Percentiles rank a stretch among this genome's conserved stretches.
These are phyloP conservation scores for Drosophila formosana DNA, from an alignment of 2,888 invertebrate genomes.

Conservation along the genomic window DNA sequence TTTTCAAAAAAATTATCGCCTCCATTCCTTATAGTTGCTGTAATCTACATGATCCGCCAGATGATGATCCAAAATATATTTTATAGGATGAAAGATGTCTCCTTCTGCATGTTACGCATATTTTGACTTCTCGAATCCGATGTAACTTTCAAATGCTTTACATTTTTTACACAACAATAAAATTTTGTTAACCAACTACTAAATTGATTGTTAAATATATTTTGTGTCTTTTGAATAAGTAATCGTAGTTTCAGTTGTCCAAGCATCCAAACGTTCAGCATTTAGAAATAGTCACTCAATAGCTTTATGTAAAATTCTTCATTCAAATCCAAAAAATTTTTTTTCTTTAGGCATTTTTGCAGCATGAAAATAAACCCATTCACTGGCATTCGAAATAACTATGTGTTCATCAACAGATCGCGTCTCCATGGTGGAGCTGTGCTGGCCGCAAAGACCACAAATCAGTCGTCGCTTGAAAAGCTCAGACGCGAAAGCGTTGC, in stretches of 20 bases:
- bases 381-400: constrained; percentile 1
- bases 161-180: too few species aligned
- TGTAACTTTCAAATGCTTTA: too few species aligned
- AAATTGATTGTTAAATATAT: too few species aligned
- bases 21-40: too few species aligned
- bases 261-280: constrained; percentile 16
- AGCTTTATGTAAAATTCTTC: background rate
- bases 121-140: too few species aligned
- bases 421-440: background rate
- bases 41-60: too few species aligned
- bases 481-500: constrained; percentile 48
- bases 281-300: constrained; percentile 2
- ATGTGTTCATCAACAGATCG: background rate
- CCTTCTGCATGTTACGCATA: too few species aligned
- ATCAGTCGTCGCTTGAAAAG: background rate
- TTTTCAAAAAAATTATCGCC: too few species aligned
- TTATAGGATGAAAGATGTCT: too few species aligned
- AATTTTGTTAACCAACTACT: too few species aligned
- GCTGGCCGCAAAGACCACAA: background rate
- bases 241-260: background rate
- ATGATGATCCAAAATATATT: too few species aligned
- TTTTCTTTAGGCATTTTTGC: background rate
- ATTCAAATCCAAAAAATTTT: background rate
- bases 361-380: constrained; percentile 39
- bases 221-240: background rate